Base-by-base conservation (phyloP, 2,113 vertebrate genomes). In the Petroica traversi region DNA sequence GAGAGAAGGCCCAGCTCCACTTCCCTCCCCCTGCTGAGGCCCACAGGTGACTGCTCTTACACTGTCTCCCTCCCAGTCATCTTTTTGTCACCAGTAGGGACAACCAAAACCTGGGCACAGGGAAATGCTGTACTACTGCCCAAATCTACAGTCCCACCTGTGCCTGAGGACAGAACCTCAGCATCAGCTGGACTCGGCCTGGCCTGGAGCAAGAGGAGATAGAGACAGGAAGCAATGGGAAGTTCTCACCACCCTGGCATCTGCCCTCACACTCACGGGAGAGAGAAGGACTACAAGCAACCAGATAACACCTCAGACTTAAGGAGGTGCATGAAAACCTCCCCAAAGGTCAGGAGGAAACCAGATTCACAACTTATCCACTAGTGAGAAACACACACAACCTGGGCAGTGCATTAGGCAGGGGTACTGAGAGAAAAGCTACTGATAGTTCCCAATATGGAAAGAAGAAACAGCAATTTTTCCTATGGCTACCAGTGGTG, bases 41-140 rank as follows among this genome's bases (percentile, higher is more conserved):
- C 41, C 75, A 45, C 36, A 36, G 22, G 13, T 54, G 24, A 51
- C n/a, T 19, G 55, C 3, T 28, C 25, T 45, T 15, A 64, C 34
- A 62, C 4, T 5, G 1, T 15, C 12, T 26, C 20, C 1, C 12
- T 63, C 24, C 14, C n/a, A 26, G 0, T 14, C 46, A 74, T 63
- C 7, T 9, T 58, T 79, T 36, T 93, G 75, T 26, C 64, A 84
- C 55, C 68, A 71, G 24, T 0, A 72, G 34, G 43, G 38, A 80
- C 61, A 46, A 66, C 11, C 57, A 55, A 73, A 73, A 41, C 3
- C 46, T 43, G 26, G 28, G 38, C 36, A 88, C 10, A 40, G 38
- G 3, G 9, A 49, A 83, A 5, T 24, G 62, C 36, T 49, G 14
- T 6, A 40, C 52, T 28, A 33, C 43, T 91, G 72, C 52, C 6